phyloP scores from a whole-genome alignment of 2,888 invertebrate genomes.

The Carterocephalus palaemon region DNA sequence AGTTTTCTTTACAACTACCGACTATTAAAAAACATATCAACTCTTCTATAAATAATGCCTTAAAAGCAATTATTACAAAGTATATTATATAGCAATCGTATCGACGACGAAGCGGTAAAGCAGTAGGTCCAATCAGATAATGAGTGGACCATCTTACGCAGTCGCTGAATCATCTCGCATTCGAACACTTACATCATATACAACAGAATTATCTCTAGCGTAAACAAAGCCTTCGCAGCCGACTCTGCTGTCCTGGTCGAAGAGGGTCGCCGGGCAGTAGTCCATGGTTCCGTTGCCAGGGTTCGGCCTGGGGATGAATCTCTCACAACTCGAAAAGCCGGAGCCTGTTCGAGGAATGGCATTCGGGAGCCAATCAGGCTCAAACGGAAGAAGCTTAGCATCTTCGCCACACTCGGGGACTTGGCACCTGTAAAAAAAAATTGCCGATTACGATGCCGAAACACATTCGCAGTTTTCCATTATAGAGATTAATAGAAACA shows the following conservation, averaged over 20 bases:
- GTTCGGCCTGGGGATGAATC: slow-evolving; percentile 40
- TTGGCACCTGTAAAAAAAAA: slow-evolving; percentile 57
- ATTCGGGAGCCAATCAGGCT: slow-evolving; percentile 51
- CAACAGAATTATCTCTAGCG: slow-evolving; percentile 37
- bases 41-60: too few relatives aligned
- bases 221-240: slow-evolving; percentile 38
- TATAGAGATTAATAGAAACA: too few relatives aligned
- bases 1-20: too few relatives aligned
- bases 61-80: too few relatives aligned
- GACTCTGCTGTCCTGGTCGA: slow-evolving; percentile 33
- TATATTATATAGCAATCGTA: too few relatives aligned
- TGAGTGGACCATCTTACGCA: too few relatives aligned
- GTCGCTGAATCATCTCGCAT: too few relatives aligned
- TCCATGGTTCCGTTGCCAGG: slow-evolving; percentile 51
- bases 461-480: background rate
- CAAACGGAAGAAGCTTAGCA: slow-evolving; percentile 32
- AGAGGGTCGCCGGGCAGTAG: slow-evolving; percentile 48
- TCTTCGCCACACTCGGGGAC: slow-evolving; percentile 59
- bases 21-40: too few relatives aligned
- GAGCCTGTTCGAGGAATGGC: slow-evolving; percentile 49
- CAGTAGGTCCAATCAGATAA: too few relatives aligned
- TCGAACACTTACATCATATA: slow-evolving; percentile 38
- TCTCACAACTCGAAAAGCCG: slow-evolving; percentile 54
- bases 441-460: too few relatives aligned
- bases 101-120: too few relatives aligned